A percentile compares a stretch with the other conserved stretches of the same genome.
Conservation (phyloP, 2,888 invertebrate genomes). For the Bombyx huttoni region DNA sequence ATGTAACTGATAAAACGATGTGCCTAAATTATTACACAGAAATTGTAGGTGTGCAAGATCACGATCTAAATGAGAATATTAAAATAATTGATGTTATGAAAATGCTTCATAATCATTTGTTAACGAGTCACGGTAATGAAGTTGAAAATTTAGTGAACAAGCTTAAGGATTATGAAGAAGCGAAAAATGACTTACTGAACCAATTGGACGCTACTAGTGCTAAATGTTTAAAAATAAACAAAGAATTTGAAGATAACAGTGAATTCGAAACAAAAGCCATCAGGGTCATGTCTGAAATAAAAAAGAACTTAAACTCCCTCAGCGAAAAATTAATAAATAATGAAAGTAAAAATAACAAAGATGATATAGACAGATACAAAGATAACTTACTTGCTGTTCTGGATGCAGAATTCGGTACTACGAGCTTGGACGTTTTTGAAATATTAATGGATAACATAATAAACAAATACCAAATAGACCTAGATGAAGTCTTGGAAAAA, state of each 20-base stretch:
- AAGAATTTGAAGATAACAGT: slow-evolving; percentile 29
- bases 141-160: slow-evolving; percentile 49
- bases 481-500: slow-evolving; percentile 20
- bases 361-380: slow-evolving; percentile 26
- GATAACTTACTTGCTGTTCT: slow-evolving; percentile 32
- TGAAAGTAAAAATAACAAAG: slow-evolving; percentile 12
- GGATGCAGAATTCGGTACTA: slow-evolving; percentile 34
- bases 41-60: slow-evolving; percentile 29
- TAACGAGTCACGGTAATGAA: slow-evolving; percentile 40
- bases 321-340: slow-evolving; percentile 13
- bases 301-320: slow-evolving; percentile 22
- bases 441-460: slow-evolving; percentile 22
- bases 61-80: slow-evolving; percentile 20
- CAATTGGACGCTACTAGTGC: slow-evolving; percentile 20
- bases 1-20: slow-evolving; percentile 38
- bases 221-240: slow-evolving; percentile 22
- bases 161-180: slow-evolving; percentile 39
- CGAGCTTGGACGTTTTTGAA: slow-evolving; percentile 30
- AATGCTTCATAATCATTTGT: slow-evolving; percentile 37
- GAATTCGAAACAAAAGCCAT: slow-evolving; percentile 19
- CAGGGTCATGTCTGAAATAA: slow-evolving; percentile 24
- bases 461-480: slow-evolving; percentile 24
- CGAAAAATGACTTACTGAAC: slow-evolving; percentile 23
- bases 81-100: slow-evolving; percentile 53
- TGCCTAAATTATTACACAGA: slow-evolving; percentile 45